Percentiles rank a stretch among this genome's conserved stretches.
Conservation (phyloP, 2,113 vertebrate species). For the Zingel zingel region DNA sequence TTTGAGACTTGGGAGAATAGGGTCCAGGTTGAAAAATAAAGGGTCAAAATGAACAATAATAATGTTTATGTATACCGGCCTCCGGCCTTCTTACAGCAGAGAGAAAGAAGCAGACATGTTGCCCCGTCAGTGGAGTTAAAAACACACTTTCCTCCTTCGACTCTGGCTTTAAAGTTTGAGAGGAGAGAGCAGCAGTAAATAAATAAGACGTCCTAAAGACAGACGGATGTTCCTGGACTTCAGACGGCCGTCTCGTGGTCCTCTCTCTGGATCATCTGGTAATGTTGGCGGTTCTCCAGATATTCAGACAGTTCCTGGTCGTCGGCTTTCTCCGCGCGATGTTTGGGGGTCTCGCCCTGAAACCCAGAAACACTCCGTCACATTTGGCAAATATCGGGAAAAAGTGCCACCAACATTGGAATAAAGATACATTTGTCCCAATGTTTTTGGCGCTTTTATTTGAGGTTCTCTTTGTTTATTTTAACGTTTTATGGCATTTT, state of each 20-base stretch:
- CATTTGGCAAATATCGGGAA: too few species aligned
- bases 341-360: constrained; percentile 94
- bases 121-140: not conserved
- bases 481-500: too few species aligned
- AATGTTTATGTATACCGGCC: not conserved
- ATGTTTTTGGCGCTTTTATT: too few species aligned
- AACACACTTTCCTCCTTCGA: not conserved
- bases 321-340: constrained; percentile 90
- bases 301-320: constrained; percentile 92
- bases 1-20: too few species aligned
- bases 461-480: too few species aligned
- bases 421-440: too few species aligned
- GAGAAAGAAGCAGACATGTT: not conserved
- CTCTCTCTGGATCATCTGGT: constrained; percentile 96
- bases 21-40: too few species aligned
- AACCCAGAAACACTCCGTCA: not conserved
- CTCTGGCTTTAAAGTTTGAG: not conserved
- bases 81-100: not conserved
- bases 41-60: not conserved
- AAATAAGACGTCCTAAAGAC: not conserved
- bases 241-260: constrained; percentile 96
- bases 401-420: too few species aligned
- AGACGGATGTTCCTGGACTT: not conserved
- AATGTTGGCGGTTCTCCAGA: constrained; percentile 94
- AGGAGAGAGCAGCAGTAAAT: too few species aligned